A percentile compares a stretch with the other conserved stretches of the same genome.
Evolutionary conservation across 2,888 invertebrate species (phyloP).

Genomic region (Geotrupes spiniger): DNA sequence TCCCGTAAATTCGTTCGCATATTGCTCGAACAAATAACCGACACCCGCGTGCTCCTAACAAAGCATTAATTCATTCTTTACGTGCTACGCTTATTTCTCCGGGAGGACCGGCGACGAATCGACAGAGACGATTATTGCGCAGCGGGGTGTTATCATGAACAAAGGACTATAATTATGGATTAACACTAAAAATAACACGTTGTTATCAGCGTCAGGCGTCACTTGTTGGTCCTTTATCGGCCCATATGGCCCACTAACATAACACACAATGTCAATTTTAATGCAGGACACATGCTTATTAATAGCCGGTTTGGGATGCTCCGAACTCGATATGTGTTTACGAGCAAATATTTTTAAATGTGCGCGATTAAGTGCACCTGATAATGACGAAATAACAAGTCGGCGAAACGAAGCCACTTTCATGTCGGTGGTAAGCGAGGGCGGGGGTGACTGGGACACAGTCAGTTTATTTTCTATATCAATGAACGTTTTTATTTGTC

Average conservation of each 20-base stretch:
- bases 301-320: conserved; percentile 13
- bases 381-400: no score
- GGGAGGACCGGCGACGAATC: not conserved
- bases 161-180: conserved; percentile 13
- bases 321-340: not conserved
- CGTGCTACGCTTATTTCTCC: no score
- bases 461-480: no score
- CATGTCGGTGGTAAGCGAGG: no score
- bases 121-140: conserved; percentile 13
- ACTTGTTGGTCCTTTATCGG: conserved; percentile 1
- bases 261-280: conserved; percentile 9
- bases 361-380: no score
- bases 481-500: no score
- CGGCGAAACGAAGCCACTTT: no score
- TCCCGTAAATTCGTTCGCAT: no score
- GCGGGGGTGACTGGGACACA: no score
- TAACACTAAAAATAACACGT: conserved; percentile 20
- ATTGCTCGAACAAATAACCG: no score
- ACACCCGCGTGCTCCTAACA: no score
- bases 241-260: conserved; percentile 14
- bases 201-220: conserved; percentile 13
- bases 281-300: conserved; percentile 9
- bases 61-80: no score
- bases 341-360: not conserved
- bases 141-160: conserved; percentile 12